Conservation (phyloP, 1,140 invertebrate genomes). For the Zaprionus davidi region DNA sequence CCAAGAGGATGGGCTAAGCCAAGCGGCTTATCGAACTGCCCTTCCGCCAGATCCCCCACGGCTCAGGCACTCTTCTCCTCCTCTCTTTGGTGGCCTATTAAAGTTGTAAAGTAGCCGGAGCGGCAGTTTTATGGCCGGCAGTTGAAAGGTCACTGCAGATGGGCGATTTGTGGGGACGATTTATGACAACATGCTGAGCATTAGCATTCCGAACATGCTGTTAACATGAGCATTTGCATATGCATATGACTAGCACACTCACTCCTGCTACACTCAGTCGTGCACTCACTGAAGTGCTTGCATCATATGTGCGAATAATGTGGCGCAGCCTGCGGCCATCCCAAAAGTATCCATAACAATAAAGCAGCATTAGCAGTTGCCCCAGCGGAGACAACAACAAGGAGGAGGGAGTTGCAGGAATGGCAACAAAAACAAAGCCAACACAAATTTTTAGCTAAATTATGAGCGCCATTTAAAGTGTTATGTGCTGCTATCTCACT, state of each 20-base stretch:
- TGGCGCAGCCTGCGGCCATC: slow-evolving; percentile 26
- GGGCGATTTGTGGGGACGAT: slow-evolving; percentile 68
- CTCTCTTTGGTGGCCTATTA: slow-evolving; percentile 38
- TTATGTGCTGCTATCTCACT: slow-evolving; percentile 31
- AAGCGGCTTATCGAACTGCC: slow-evolving; percentile 2
- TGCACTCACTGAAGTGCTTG: slow-evolving; percentile 34
- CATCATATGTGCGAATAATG: slow-evolving; percentile 52
- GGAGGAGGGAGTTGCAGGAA: no score
- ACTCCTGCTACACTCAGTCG: slow-evolving; percentile 8
- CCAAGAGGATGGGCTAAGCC: slow-evolving; percentile 61
- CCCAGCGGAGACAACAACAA: slow-evolving; percentile 20
- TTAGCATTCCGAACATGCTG: slow-evolving; percentile 76
- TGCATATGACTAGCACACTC: slow-evolving; percentile 50
- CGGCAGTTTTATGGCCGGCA: slow-evolving; percentile 72
- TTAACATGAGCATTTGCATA: slow-evolving; percentile 79
- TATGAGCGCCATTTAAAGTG: slow-evolving; percentile 76
- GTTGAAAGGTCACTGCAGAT: slow-evolving; percentile 81
- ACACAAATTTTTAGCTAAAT: slow-evolving; percentile 74
- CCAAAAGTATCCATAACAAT: slow-evolving; percentile 69
- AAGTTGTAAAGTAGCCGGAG: slow-evolving; percentile 68
- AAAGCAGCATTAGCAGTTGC: slow-evolving; percentile 76
- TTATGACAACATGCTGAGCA: slow-evolving; percentile 46
- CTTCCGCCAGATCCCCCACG: slow-evolving; percentile 30
- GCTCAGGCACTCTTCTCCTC: not conserved
- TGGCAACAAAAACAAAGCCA: slow-evolving; percentile 31